Evolutionary conservation across 2,888 invertebrate genomes (phyloP).

Genomic region (Agrochola macilenta): DNA sequence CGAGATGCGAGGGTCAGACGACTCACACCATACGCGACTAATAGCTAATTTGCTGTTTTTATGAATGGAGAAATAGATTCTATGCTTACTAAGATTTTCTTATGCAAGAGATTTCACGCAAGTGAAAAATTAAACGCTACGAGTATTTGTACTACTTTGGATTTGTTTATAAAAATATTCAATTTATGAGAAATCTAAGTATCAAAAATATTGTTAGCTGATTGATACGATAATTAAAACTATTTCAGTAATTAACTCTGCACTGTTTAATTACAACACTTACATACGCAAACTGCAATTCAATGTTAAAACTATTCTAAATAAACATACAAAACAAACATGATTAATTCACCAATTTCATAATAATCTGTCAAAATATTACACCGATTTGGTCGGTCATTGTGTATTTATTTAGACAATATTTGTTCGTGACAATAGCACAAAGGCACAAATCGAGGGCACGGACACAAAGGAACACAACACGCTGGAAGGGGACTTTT

Average conservation of each 20-base stretch:
- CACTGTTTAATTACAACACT: background rate
- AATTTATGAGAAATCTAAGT: background rate
- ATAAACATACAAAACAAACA: constrained; percentile 16
- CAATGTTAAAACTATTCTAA: constrained; percentile 13
- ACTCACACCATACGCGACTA: constrained; percentile 38
- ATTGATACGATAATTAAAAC: constrained; percentile 11
- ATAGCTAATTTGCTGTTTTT: constrained; percentile 39
- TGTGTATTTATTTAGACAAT: constrained; percentile 52
- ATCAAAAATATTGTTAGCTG: background rate
- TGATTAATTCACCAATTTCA: constrained; percentile 35
- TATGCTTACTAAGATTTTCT: constrained; percentile 12
- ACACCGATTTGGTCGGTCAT: constrained; percentile 15
- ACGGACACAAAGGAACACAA: constrained; percentile 44
- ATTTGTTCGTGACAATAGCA: constrained; percentile 57
- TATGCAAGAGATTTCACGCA: background rate
- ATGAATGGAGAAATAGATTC: constrained; percentile 18
- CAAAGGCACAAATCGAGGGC: constrained; percentile 53
- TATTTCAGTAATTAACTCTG: background rate
- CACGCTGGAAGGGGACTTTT: constrained; percentile 48
- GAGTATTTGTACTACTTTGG: background rate
- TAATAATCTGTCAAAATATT: constrained; percentile 47
- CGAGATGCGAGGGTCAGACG: constrained; percentile 36
- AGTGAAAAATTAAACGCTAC: background rate
- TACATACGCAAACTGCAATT: background rate
- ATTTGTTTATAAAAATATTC: background rate